A percentile compares a stretch with the other conserved stretches of the same genome.
These are phyloP conservation scores for Lepidocolaptes lacrymiger DNA, from an alignment of 2,797 vertebrate genomes.

Conservation along the genomic window DNA sequence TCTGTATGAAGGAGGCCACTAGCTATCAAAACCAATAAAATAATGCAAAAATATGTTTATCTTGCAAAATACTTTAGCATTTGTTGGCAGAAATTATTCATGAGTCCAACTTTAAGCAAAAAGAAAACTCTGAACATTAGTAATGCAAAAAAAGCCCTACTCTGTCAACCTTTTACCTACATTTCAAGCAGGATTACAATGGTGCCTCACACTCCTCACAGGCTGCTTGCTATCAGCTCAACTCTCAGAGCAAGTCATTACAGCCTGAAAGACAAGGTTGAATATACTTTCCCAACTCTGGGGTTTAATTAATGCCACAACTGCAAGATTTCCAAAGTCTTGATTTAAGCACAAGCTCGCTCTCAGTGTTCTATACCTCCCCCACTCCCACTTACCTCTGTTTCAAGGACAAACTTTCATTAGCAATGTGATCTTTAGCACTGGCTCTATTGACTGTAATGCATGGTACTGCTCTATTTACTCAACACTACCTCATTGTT, in stretches of 20 bases:
- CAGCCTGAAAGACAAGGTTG: constrained; percentile 28
- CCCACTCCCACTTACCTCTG: not conserved
- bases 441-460: constrained; percentile 72
- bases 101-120: not conserved
- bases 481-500: constrained; percentile 71
- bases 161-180: constrained; percentile 44
- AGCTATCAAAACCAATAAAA: not conserved
- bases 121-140: not conserved
- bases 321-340: not conserved
- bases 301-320: not conserved
- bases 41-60: not conserved
- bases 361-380: not conserved
- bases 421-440: constrained; percentile 84
- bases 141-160: not conserved
- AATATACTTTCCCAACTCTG: not conserved
- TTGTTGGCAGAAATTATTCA: not conserved
- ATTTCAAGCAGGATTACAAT: constrained; percentile 14
- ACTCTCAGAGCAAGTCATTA: not conserved
- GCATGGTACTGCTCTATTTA: constrained; percentile 60
- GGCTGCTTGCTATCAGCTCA: constrained; percentile 11
- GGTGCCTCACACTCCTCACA: not conserved
- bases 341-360: not conserved
- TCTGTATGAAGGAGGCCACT: not conserved
- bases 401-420: constrained; percentile 69
- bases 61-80: not conserved